These are phyloP conservation scores for Pantherophis guttatus DNA, from an alignment of 2,113 vertebrate species.

Conservation along the genomic window DNA sequence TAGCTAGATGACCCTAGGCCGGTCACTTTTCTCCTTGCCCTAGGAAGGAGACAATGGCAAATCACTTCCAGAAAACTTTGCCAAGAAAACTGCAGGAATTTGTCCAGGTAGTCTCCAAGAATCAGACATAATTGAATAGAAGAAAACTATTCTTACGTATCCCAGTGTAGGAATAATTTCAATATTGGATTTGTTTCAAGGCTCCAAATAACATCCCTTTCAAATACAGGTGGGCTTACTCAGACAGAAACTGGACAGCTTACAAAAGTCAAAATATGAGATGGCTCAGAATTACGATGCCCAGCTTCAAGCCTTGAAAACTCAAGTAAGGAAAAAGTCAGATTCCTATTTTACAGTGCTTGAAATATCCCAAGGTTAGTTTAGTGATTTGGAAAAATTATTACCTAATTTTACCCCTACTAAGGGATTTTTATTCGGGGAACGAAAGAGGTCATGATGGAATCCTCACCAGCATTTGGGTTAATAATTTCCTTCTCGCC, in stretches of 20 bases:
- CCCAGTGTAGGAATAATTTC: neutral
- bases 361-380: conserved; percentile 1
- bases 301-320: conserved; percentile 70
- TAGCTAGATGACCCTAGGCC: neutral
- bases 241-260: conserved; percentile 70
- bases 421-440: neutral
- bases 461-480: neutral
- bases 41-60: neutral
- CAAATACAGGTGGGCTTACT: conserved; percentile 72
- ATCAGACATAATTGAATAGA: neutral
- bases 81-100: neutral
- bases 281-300: conserved; percentile 71
- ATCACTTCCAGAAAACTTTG: neutral
- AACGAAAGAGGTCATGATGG: neutral
- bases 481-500: neutral
- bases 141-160: neutral
- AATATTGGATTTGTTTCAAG: conserved; percentile 31
- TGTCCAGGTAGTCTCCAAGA: neutral
- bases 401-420: neutral
- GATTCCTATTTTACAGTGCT: conserved; percentile 21
- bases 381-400: neutral
- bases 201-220: conserved; percentile 46
- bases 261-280: conserved; percentile 69
- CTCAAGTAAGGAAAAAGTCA: conserved; percentile 68
- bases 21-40: neutral